phyloP scores from a whole-genome alignment of 2,888 invertebrate species.

The Dyspetes luteomarginatus region DNA sequence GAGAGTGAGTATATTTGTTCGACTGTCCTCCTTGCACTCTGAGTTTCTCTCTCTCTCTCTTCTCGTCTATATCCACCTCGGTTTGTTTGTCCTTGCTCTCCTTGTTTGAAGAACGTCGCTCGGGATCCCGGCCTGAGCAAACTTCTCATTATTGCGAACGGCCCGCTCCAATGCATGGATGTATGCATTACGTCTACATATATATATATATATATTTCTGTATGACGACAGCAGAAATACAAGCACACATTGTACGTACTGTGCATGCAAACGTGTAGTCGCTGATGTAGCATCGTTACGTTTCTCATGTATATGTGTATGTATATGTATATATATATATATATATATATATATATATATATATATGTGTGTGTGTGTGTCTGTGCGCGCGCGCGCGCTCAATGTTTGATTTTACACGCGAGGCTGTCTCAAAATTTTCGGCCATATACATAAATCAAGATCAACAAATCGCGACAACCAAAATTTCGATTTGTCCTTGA shows the following conservation, averaged over 20 bases:
- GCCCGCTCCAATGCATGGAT: constrained; percentile 48
- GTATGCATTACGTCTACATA: constrained; percentile 20
- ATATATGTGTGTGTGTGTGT: constrained; percentile 4
- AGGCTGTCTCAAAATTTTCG: not conserved
- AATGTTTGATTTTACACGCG: constrained; percentile 56
- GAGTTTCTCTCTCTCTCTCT: not conserved
- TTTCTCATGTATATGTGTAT: not conserved
- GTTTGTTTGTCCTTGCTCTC: constrained; percentile 80
- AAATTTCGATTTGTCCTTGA: too few relatives aligned
- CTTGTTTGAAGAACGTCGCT: constrained; percentile 81
- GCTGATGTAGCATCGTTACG: constrained; percentile 7
- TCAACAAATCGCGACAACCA: too few relatives aligned
- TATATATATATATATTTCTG: constrained; percentile 7
- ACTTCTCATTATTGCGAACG: constrained; percentile 81
- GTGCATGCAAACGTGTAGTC: constrained; percentile 3
- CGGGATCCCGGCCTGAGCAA: constrained; percentile 81
- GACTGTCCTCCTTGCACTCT: constrained; percentile 71
- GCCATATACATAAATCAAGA: too few relatives aligned
- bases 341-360: too few relatives aligned
- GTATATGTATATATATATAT: constrained; percentile 9
- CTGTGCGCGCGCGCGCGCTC: too few relatives aligned
- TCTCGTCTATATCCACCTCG: constrained; percentile 35
- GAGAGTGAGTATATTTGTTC: constrained; percentile 76
- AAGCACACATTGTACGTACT: not conserved
- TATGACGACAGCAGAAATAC: not conserved